Evolutionary conservation across 2,113 vertebrate species (phyloP).

Genomic region (Plecotus auritus): DNA sequence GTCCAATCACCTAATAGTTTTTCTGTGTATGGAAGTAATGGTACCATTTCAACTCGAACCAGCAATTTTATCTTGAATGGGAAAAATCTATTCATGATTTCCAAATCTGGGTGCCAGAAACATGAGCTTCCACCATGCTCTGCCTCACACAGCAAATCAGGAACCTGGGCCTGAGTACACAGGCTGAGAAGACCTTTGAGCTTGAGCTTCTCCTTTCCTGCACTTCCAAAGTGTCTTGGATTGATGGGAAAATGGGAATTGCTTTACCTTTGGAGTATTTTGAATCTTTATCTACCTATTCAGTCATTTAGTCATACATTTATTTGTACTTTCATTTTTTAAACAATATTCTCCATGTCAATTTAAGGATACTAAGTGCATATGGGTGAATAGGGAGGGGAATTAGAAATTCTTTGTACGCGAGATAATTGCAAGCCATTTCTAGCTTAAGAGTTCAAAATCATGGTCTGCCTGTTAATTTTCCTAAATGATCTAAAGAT

Average conservation of each 20-base stretch:
- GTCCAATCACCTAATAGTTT: neutral
- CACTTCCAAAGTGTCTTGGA: neutral
- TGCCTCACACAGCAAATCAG: neutral
- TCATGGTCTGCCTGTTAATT: neutral
- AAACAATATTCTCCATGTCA: neutral
- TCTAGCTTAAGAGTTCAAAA: slow-evolving; percentile 24
- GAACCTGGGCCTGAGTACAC: neutral
- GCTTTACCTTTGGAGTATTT: neutral
- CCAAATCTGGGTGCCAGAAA: neutral
- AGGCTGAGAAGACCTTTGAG: neutral
- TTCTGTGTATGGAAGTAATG: neutral
- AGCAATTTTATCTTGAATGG: neutral
- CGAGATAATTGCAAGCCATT: slow-evolving; percentile 12
- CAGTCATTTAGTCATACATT: neutral
- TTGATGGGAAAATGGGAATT: neutral
- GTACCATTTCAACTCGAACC: neutral
- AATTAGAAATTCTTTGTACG: slow-evolving; percentile 29
- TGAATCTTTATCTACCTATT: neutral
- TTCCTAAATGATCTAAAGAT: neutral
- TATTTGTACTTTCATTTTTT: neutral
- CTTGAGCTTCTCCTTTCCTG: neutral
- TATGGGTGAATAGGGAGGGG: neutral
- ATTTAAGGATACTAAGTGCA: neutral
- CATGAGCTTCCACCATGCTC: neutral
- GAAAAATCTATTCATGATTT: neutral